Percentiles rank a stretch among this genome's conserved stretches.
Evolutionary conservation across 92 coral and sea anemone species (phyloP).

Genomic region (Paragorgia papillata): DNA sequence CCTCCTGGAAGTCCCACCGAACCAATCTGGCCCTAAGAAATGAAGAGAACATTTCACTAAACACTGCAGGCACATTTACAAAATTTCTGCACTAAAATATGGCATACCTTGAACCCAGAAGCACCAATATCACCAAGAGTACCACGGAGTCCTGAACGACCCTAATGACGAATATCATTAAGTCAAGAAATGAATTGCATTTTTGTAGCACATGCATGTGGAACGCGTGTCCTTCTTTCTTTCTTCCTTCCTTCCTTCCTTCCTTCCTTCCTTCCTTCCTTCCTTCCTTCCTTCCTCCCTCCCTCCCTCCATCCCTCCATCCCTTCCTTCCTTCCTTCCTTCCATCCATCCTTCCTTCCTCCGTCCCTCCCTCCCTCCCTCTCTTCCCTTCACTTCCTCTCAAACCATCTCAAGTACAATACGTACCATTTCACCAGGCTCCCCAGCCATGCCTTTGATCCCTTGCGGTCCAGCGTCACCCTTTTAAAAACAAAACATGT

Average conservation of each 20-base stretch:
- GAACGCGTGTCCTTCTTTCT: background rate
- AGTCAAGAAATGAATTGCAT: too few relatives aligned
- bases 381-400: background rate
- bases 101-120: slow-evolving; percentile 22
- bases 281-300: background rate
- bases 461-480: slow-evolving; percentile 67
- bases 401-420: background rate
- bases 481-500: slow-evolving; percentile 37
- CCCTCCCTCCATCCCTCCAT: background rate
- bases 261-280: background rate
- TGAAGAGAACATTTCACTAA: background rate
- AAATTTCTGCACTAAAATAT: background rate
- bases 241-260: background rate
- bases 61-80: background rate
- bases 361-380: background rate
- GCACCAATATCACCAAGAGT: slow-evolving; percentile 19
- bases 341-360: background rate
- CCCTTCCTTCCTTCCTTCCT: background rate
- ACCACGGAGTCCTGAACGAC: slow-evolving; percentile 17
- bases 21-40: slow-evolving; percentile 15
- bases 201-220: too few relatives aligned
- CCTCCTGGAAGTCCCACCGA: slow-evolving; percentile 7
- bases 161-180: too few relatives aligned
- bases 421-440: slow-evolving; percentile 87
- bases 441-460: slow-evolving; percentile 73